Conservation (phyloP, 2,797 vertebrate genomes). For the Pangasius mekongensis region DNA sequence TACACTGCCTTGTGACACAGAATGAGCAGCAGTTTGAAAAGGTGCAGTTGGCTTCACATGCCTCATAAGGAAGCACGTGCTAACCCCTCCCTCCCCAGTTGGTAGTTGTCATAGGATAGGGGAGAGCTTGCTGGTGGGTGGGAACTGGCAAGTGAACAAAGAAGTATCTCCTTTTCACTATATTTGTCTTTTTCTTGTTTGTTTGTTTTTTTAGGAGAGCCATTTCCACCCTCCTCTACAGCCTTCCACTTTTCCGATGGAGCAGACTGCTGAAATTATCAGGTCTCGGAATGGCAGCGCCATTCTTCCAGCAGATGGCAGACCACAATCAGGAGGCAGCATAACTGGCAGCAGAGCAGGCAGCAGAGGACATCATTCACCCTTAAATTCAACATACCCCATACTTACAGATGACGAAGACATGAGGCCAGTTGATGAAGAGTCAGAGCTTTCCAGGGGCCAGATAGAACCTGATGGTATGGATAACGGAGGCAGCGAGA, state of each 20-base stretch:
- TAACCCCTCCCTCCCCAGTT: background rate
- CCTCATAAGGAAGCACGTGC: background rate
- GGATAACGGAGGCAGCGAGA: conserved; percentile 75
- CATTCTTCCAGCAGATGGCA: conserved; percentile 58
- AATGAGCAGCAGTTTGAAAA: background rate
- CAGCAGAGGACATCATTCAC: conserved; percentile 62
- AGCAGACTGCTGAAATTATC: conserved; percentile 63
- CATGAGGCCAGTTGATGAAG: conserved; percentile 58
- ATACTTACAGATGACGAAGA: conserved; percentile 69
- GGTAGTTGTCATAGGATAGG: background rate
- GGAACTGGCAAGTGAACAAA: background rate
- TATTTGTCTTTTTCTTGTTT: background rate
- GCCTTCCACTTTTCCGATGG: conserved; percentile 59
- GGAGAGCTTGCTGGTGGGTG: background rate
- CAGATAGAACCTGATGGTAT: conserved; percentile 72
- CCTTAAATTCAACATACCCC: conserved; percentile 63
- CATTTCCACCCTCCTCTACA: conserved; percentile 70
- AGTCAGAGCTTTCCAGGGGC: conserved; percentile 66
- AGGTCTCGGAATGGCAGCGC: conserved; percentile 68
- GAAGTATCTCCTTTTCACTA: background rate
- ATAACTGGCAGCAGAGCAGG: conserved; percentile 57
- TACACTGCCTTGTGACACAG: background rate
- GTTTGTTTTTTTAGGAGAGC: conserved; percentile 42
- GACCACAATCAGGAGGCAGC: conserved; percentile 45
- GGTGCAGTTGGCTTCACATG: background rate